A percentile compares a stretch with the other conserved stretches of the same genome.
Evolutionary conservation across 2,797 vertebrate species (phyloP).

Genomic region (Myripristis jacobus): DNA sequence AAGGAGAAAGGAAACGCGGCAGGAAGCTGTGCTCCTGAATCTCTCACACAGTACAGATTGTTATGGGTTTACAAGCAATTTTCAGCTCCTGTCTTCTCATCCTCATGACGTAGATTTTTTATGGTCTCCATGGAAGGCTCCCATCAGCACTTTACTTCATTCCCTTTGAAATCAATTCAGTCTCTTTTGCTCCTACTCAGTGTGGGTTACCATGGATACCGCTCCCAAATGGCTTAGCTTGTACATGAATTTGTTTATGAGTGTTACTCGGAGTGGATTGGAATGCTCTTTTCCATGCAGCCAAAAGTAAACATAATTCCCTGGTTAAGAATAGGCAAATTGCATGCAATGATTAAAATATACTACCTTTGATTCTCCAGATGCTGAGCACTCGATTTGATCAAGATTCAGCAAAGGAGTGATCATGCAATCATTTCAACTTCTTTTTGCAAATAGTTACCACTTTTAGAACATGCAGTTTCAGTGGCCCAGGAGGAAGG

Average conservation of each 20-base stretch:
- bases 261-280: slow-evolving; percentile 64
- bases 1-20: neutral
- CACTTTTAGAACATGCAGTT: slow-evolving; percentile 19
- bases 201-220: slow-evolving; percentile 79
- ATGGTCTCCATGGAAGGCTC: slow-evolving; percentile 66
- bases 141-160: slow-evolving; percentile 69
- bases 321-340: slow-evolving; percentile 29
- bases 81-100: slow-evolving; percentile 41
- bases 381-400: neutral
- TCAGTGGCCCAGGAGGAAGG: slow-evolving; percentile 11
- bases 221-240: slow-evolving; percentile 76
- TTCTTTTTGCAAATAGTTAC: neutral
- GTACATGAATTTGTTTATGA: slow-evolving; percentile 76
- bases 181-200: slow-evolving; percentile 78
- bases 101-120: slow-evolving; percentile 63
- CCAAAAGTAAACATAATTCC: slow-evolving; percentile 54
- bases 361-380: neutral
- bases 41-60: slow-evolving; percentile 19
- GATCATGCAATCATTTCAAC: slow-evolving; percentile 5
- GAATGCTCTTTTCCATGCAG: slow-evolving; percentile 67
- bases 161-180: slow-evolving; percentile 77
- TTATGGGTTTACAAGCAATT: slow-evolving; percentile 46
- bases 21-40: slow-evolving; percentile 26
- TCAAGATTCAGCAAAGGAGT: neutral
- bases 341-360: slow-evolving; percentile 3